Evolutionary conservation across 1,140 invertebrate species (phyloP).

Genomic region (Tetranychus cinnabarinus): DNA sequence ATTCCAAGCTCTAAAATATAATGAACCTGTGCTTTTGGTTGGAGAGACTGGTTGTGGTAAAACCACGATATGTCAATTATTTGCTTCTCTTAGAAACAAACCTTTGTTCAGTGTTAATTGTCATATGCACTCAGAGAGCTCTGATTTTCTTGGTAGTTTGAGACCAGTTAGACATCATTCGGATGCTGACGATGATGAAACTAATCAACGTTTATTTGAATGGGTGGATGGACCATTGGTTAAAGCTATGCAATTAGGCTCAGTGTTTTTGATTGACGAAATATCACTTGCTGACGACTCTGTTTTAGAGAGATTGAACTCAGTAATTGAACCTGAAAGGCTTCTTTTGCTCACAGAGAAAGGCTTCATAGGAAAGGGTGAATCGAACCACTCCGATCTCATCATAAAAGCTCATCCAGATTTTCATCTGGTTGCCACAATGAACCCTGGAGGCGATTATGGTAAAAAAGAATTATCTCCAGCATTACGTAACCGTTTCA

Average conservation of each 20-base stretch:
- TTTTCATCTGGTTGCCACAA: conserved; percentile 87
- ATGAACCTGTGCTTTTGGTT: conserved; percentile 83
- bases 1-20: conserved; percentile 58
- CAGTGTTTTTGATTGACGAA: conserved; percentile 86
- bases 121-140: conserved; percentile 93
- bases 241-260: conserved; percentile 60
- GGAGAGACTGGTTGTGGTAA: conserved; percentile 98
- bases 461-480: conserved; percentile 98
- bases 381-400: conserved; percentile 12
- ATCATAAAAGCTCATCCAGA: conserved; percentile 40
- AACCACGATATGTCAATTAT: conserved; percentile 80
- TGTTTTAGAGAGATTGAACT: conserved; percentile 89
- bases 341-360: conserved; percentile 76
- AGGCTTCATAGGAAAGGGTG: conserved; percentile 21
- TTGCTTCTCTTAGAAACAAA: conserved; percentile 38
- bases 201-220: conserved; percentile 49
- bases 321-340: conserved; percentile 76
- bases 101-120: conserved; percentile 68
- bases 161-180: conserved; percentile 48
- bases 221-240: conserved; percentile 94
- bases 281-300: conserved; percentile 97
- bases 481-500: conserved; percentile 86
- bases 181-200: background rate
- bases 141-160: conserved; percentile 87
- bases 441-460: conserved; percentile 99